Percentiles rank a stretch among this genome's conserved stretches.
Evolutionary conservation across 2,888 invertebrate species (phyloP).

Genomic region (Pseudococcus viburni): DNA sequence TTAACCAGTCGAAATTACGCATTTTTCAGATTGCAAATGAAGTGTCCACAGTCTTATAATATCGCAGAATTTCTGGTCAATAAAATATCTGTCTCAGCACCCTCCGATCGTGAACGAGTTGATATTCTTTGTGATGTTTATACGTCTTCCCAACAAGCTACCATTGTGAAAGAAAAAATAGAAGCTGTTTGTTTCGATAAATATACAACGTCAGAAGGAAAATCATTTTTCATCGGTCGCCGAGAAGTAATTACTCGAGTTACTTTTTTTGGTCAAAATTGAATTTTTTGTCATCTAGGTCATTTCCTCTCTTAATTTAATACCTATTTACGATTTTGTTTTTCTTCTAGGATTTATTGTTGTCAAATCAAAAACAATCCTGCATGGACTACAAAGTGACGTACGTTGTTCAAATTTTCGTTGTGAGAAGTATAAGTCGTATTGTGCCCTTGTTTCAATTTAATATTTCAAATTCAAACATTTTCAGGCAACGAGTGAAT

Average conservation of each 20-base stretch:
- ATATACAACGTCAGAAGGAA: conserved; percentile 26
- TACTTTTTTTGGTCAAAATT: neutral
- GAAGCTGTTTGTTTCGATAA: conserved; percentile 32
- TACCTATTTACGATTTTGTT: neutral
- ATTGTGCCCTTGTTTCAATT: no score
- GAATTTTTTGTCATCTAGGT: neutral
- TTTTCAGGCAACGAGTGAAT: conserved; percentile 32
- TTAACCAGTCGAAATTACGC: neutral
- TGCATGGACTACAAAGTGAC: neutral
- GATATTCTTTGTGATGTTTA: conserved; percentile 38
- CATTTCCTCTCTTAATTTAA: no score
- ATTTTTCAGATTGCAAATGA: conserved; percentile 75
- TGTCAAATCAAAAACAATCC: neutral
- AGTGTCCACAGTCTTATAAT: conserved; percentile 84
- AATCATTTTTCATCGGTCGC: neutral
- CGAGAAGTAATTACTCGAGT: neutral
- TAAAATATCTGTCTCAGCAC: conserved; percentile 74
- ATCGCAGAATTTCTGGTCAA: conserved; percentile 88
- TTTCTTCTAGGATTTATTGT: conserved; percentile 1
- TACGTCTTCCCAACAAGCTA: neutral
- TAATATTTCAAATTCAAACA: no score
- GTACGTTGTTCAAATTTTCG: neutral
- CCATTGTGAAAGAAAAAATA: conserved; percentile 26
- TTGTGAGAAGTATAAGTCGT: no score
- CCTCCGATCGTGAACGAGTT: conserved; percentile 5